Conservation (phyloP, 92 coral and sea anemone genomes). For the Paragorgia papillata region DNA sequence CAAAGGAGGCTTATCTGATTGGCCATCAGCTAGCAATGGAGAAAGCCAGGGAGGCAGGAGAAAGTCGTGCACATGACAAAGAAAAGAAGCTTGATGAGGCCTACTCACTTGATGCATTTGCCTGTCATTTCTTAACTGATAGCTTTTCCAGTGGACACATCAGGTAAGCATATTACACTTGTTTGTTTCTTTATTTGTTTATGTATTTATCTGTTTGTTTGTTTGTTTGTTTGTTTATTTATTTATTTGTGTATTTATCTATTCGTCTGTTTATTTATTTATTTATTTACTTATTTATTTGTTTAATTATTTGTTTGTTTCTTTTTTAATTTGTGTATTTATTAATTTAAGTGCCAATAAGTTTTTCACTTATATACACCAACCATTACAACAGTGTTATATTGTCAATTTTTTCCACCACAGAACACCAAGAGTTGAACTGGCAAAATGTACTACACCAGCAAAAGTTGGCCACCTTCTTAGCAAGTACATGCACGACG, state of each 20-base stretch:
- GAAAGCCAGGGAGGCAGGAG: conserved; percentile 62
- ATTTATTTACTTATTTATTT: too few species aligned
- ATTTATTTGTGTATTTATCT: background rate
- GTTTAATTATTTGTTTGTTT: too few species aligned
- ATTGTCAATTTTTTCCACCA: background rate
- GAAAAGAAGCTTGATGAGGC: conserved; percentile 53
- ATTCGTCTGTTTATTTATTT: too few species aligned
- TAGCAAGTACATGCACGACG: conserved; percentile 80
- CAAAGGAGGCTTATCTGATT: conserved; percentile 52
- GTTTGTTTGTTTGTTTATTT: too few species aligned
- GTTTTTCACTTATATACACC: background rate
- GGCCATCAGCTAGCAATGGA: conserved; percentile 65
- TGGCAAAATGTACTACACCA: conserved; percentile 41
- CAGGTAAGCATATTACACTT: conserved; percentile 19
- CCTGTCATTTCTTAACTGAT: conserved; percentile 75
- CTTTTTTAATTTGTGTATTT: too few species aligned
- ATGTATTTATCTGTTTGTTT: too few species aligned
- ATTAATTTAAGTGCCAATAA: background rate
- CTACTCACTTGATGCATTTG: conserved; percentile 66
- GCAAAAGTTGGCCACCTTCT: conserved; percentile 53
- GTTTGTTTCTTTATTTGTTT: too few species aligned
- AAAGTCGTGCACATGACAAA: background rate
- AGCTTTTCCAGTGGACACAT: conserved; percentile 70
- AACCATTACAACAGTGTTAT: background rate
- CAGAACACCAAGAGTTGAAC: conserved; percentile 67